Conservation (phyloP, 2,113 vertebrate species). For the Mobula hypostoma region DNA sequence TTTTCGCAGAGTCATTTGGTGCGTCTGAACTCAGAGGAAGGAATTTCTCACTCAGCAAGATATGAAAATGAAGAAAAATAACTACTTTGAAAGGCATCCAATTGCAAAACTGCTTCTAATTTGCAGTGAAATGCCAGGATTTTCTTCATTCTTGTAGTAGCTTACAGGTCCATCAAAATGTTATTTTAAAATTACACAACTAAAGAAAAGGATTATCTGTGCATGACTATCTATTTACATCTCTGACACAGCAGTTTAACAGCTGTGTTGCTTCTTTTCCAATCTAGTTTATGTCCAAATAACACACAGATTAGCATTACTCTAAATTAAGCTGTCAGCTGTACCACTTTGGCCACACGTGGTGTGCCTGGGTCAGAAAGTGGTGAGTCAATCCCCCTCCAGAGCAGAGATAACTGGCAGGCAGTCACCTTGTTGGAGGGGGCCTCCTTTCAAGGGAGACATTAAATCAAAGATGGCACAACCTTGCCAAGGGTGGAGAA, state of each 20-base stretch:
- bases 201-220: not conserved
- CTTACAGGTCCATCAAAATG: not conserved
- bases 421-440: not conserved
- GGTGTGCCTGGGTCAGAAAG: not conserved
- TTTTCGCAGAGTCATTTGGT: not conserved
- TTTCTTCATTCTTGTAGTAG: not conserved
- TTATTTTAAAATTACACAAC: not conserved
- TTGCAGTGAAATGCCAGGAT: not conserved
- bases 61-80: not conserved
- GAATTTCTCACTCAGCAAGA: not conserved
- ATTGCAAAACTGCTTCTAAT: not conserved
- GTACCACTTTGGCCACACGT: not conserved
- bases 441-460: not conserved
- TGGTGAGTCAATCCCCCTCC: not conserved
- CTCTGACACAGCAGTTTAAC: not conserved
- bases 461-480: not conserved
- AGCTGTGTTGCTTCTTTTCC: not conserved
- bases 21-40: not conserved
- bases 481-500: not conserved
- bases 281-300: not conserved
- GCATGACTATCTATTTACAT: not conserved
- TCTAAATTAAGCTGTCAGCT: conserved; percentile 5
- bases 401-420: not conserved
- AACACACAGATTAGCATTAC: not conserved
- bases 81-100: not conserved